phyloP scores from a whole-genome alignment of 2,797 vertebrate species.

The Oreonectes daqikongensis region DNA sequence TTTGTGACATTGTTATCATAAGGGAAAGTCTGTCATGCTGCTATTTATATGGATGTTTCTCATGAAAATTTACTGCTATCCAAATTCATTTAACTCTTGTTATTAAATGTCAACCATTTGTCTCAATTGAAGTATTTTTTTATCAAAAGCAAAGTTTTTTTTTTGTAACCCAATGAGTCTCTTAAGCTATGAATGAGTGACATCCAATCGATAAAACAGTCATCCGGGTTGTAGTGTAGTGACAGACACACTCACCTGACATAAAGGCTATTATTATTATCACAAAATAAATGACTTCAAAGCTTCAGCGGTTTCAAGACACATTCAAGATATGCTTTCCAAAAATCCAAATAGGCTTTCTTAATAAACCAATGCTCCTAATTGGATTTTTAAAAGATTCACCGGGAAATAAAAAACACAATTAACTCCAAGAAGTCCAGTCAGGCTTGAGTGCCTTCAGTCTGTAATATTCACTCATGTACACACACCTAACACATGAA shows the following conservation, averaged over 20 bases:
- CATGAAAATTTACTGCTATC: neutral
- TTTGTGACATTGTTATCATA: neutral
- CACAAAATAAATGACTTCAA: slow-evolving; percentile 43
- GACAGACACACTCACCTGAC: slow-evolving; percentile 15
- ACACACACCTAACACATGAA: slow-evolving; percentile 53
- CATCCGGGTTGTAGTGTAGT: neutral
- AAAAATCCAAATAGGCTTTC: slow-evolving; percentile 26
- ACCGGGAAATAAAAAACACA: neutral
- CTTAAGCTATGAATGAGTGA: neutral
- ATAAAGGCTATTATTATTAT: slow-evolving; percentile 31
- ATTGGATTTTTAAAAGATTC: slow-evolving; percentile 39
- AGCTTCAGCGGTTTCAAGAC: slow-evolving; percentile 33
- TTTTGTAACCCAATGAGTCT: neutral
- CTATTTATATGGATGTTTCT: neutral
- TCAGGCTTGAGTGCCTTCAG: slow-evolving; percentile 5
- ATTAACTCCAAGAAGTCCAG: slow-evolving; percentile 23
- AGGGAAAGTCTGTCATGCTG: neutral
- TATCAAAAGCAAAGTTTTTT: neutral
- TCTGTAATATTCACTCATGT: slow-evolving; percentile 6
- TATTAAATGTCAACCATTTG: neutral
- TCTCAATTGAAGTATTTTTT: neutral
- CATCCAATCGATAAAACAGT: neutral
- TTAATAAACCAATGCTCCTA: slow-evolving; percentile 36
- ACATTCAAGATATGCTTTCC: slow-evolving; percentile 33
- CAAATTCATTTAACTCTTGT: neutral